Evolutionary conservation across 1,140 invertebrate species (phyloP).

Genomic region (Piezodorus guildinii): DNA sequence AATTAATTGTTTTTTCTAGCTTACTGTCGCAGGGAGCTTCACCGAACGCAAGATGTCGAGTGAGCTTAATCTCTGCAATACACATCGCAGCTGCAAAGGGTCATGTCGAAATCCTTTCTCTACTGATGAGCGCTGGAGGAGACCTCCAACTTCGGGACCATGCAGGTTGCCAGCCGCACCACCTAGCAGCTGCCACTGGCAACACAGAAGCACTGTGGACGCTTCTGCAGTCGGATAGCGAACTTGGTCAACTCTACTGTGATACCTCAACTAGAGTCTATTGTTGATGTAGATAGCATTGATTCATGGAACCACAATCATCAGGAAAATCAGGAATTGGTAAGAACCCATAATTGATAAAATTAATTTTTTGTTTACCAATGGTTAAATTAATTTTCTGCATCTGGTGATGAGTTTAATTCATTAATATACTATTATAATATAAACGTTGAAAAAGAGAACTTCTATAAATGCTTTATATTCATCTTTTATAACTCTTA

Average conservation of each 20-base stretch:
- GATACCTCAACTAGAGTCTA: too few relatives aligned
- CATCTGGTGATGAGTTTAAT: too few relatives aligned
- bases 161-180: conserved; percentile 36
- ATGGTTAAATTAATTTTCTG: too few relatives aligned
- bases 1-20: neutral
- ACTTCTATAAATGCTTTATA: too few relatives aligned
- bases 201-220: conserved; percentile 33
- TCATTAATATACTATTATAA: too few relatives aligned
- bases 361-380: neutral
- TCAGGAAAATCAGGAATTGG: conserved; percentile 19
- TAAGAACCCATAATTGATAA: neutral
- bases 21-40: conserved; percentile 36
- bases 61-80: conserved; percentile 35
- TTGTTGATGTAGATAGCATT: conserved; percentile 6
- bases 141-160: conserved; percentile 34
- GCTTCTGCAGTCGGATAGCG: neutral
- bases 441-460: too few relatives aligned
- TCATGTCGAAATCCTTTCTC: conserved; percentile 32
- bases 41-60: conserved; percentile 38
- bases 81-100: conserved; percentile 34
- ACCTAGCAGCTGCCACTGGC: conserved; percentile 37
- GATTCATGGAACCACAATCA: conserved; percentile 28
- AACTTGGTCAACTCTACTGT: neutral
- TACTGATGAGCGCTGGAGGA: conserved; percentile 35
- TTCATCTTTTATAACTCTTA: too few relatives aligned